These are phyloP conservation scores for Protosalanx chinensis DNA, from an alignment of 2,797 vertebrate species.

Conservation along the genomic window DNA sequence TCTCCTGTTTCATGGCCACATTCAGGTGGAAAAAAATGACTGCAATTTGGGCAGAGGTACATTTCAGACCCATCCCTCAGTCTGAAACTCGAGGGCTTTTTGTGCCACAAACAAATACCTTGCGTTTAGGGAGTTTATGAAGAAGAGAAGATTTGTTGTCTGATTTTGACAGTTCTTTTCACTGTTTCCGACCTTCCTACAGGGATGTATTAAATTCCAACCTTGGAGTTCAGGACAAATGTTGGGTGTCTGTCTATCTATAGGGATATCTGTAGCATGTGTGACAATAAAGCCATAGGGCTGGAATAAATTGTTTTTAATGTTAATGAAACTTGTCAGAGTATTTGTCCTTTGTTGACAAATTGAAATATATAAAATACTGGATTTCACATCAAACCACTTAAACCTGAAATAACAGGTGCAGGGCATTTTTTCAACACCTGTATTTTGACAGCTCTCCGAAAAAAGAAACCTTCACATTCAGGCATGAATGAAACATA, in stretches of 20 bases:
- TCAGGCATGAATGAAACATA: conserved; percentile 14
- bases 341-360: conserved; percentile 49
- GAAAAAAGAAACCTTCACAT: conserved; percentile 51
- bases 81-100: conserved; percentile 25
- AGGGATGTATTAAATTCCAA: neutral
- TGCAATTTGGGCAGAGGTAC: conserved; percentile 56
- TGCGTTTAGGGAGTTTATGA: conserved; percentile 48
- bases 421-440: conserved; percentile 53
- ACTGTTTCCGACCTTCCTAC: conserved; percentile 45
- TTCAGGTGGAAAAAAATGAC: conserved; percentile 52
- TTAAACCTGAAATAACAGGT: conserved; percentile 60
- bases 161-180: conserved; percentile 53
- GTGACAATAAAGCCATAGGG: no score
- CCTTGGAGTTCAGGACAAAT: neutral
- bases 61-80: conserved; percentile 51
- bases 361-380: conserved; percentile 35
- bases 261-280: no score
- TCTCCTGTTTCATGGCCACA: conserved; percentile 45
- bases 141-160: conserved; percentile 37
- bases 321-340: conserved; percentile 52
- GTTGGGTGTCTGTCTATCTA: neutral
- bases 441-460: conserved; percentile 55
- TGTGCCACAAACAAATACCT: conserved; percentile 54
- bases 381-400: no score
- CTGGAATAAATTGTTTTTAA: no score